These are phyloP conservation scores for Archegozetes longisetosus DNA, from an alignment of 1,140 invertebrate species.

Conservation along the genomic window DNA sequence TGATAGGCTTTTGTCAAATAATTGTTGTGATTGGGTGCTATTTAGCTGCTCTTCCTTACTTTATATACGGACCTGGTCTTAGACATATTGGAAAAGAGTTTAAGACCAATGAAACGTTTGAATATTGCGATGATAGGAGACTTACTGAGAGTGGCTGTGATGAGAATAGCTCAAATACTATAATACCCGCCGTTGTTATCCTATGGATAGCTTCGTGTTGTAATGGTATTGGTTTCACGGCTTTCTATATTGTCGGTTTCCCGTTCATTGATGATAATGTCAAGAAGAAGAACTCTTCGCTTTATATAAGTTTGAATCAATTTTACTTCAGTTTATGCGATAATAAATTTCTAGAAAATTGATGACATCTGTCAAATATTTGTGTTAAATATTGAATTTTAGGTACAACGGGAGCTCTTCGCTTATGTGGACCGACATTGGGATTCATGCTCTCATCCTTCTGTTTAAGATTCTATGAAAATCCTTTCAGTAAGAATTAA, in stretches of 20 bases:
- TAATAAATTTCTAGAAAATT: no score
- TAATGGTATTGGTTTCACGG: neutral
- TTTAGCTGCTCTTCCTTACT: neutral
- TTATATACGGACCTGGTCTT: neutral
- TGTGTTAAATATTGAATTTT: no score
- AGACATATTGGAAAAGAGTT: no score
- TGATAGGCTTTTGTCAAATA: neutral
- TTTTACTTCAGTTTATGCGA: no score
- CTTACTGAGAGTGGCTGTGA: no score
- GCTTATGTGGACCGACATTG: constrained; percentile 21
- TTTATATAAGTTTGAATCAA: no score
- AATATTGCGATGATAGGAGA: no score
- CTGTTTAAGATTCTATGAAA: constrained; percentile 21
- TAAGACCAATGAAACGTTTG: no score
- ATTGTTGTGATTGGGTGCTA: neutral
- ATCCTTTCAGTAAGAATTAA: constrained; percentile 18
- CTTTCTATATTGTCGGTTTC: neutral
- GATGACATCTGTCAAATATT: no score
- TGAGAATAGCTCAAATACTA: no score
- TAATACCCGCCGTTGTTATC: neutral
- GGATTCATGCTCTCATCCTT: constrained; percentile 22
- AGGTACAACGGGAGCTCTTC: constrained; percentile 16
- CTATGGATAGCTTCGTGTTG: neutral
- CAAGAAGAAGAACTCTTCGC: neutral
- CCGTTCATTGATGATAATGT: neutral